Percentiles rank a stretch among this genome's conserved stretches.
Evolutionary conservation across 1,140 invertebrate genomes (phyloP).

Genomic region (Ridgeia piscesae): DNA sequence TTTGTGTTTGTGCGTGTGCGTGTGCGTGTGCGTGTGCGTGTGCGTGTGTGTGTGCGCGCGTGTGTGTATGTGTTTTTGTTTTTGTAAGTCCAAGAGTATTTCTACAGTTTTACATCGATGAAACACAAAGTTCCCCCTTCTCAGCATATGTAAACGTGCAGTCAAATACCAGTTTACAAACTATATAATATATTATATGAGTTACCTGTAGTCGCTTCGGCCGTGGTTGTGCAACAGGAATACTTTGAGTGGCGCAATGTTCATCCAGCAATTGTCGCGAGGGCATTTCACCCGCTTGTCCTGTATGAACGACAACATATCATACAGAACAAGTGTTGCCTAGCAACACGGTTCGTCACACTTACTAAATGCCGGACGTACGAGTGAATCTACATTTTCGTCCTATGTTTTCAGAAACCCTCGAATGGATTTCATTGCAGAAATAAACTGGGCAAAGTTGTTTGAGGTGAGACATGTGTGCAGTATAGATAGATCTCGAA

Average conservation of each 20-base stretch:
- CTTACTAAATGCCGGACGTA: too few relatives aligned
- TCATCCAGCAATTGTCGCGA: slow-evolving; percentile 2
- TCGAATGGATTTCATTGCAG: too few relatives aligned
- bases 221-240: slow-evolving; percentile 25
- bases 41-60: too few relatives aligned
- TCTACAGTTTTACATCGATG: too few relatives aligned
- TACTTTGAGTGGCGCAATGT: slow-evolving; percentile 17
- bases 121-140: too few relatives aligned
- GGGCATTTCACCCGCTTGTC: slow-evolving; percentile 20
- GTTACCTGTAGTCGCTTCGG: background rate
- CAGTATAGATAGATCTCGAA: too few relatives aligned
- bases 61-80: background rate
- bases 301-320: background rate
- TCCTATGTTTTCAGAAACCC: too few relatives aligned
- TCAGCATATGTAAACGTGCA: background rate
- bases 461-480: too few relatives aligned
- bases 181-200: background rate
- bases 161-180: background rate
- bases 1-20: slow-evolving; percentile 15
- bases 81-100: too few relatives aligned
- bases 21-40: slow-evolving; percentile 8
- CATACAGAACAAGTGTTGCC: background rate
- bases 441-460: too few relatives aligned
- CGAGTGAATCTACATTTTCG: too few relatives aligned
- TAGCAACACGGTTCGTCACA: too few relatives aligned